Evolutionary conservation across 2,888 invertebrate species (phyloP).

Genomic region (Baronia brevicornis): DNA sequence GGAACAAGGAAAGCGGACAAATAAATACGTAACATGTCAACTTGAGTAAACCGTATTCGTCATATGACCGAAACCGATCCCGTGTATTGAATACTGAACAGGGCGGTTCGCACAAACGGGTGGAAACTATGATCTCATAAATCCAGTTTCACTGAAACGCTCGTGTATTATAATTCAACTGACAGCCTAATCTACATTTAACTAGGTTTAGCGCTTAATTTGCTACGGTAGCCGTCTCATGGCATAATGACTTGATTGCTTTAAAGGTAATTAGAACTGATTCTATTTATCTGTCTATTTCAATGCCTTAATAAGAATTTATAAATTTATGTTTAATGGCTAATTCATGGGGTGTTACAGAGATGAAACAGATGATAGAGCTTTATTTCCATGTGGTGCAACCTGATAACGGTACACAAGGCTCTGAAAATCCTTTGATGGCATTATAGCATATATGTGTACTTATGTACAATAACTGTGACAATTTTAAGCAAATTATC

Average conservation of each 20-base stretch:
- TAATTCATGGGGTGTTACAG: too few relatives aligned
- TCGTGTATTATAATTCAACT: conserved; percentile 11
- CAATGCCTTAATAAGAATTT: too few relatives aligned
- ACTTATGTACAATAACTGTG: too few relatives aligned
- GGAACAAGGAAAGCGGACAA: conserved; percentile 4
- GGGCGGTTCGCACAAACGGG: conserved; percentile 8
- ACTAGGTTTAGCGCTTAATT: conserved; percentile 14
- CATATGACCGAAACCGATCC: conserved; percentile 8
- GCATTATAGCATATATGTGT: too few relatives aligned
- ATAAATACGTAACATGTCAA: conserved; percentile 14
- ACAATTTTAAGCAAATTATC: too few relatives aligned
- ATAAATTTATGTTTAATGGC: too few relatives aligned
- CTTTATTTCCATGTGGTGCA: too few relatives aligned
- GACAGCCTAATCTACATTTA: conserved; percentile 22
- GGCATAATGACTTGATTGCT: conserved; percentile 1
- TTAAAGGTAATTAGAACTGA: not conserved
- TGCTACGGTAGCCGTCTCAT: conserved; percentile 16
- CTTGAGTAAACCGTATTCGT: conserved; percentile 3
- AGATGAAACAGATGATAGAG: too few relatives aligned
- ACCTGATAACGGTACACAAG: too few relatives aligned
- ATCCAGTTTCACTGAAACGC: conserved; percentile 1
- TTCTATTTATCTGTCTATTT: conserved; percentile 3
- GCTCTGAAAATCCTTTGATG: too few relatives aligned
- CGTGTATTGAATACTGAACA: conserved; percentile 12
- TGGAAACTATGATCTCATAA: conserved; percentile 2